phyloP scores from a whole-genome alignment of 2,888 invertebrate genomes.

The Himalopsyche anomala region DNA sequence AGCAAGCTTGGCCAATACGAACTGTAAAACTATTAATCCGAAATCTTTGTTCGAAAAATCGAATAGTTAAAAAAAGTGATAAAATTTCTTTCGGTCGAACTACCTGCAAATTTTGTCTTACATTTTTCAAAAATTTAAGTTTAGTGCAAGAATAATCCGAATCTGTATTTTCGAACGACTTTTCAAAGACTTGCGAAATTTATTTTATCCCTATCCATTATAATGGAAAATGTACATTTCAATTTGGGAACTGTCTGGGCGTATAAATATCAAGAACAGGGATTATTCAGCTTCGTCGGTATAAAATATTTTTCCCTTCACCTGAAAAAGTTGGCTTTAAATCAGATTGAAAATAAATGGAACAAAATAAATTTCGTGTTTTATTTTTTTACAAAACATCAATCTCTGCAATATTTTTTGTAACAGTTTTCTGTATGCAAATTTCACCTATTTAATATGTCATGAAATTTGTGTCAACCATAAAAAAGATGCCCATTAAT shows the following conservation, averaged over 20 bases:
- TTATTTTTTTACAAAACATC: background rate
- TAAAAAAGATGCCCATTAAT: too few relatives aligned
- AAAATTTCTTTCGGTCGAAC: too few relatives aligned
- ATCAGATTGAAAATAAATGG: background rate
- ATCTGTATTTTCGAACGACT: background rate
- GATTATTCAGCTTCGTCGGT: background rate
- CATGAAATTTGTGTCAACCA: too few relatives aligned
- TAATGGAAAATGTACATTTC: conserved; percentile 21
- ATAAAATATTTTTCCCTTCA: background rate
- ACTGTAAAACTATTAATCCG: too few relatives aligned
- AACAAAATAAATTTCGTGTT: background rate
- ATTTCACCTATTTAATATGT: too few relatives aligned
- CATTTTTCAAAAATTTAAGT: too few relatives aligned
- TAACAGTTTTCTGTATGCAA: too few relatives aligned
- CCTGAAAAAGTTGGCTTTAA: background rate
- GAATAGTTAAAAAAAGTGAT: too few relatives aligned
- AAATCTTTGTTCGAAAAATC: too few relatives aligned
- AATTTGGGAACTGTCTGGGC: background rate
- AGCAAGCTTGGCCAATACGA: too few relatives aligned
- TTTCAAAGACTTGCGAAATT: background rate
- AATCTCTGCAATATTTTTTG: too few relatives aligned
- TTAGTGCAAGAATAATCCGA: background rate
- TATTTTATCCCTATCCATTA: background rate
- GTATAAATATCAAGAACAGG: conserved; percentile 7
- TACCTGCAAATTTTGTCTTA: too few relatives aligned